These are phyloP conservation scores for Drosophila atripex DNA, from an alignment of 2,888 invertebrate species.

Conservation along the genomic window DNA sequence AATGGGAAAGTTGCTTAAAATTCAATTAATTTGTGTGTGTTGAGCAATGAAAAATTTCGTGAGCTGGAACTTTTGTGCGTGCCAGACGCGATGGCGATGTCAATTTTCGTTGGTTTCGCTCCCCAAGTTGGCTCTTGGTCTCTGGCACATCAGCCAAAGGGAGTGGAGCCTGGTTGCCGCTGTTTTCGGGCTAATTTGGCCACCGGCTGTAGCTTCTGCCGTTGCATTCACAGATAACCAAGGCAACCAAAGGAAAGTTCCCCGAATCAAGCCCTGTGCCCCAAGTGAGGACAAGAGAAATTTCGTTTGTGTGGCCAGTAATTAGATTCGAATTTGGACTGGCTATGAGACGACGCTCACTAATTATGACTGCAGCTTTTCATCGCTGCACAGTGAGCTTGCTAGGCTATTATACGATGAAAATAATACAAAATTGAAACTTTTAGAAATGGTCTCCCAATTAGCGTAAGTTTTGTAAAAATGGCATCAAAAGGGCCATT, in stretches of 20 bases:
- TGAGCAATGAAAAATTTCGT: slow-evolving; percentile 66
- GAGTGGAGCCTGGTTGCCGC: slow-evolving; percentile 11
- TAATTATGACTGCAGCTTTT: slow-evolving; percentile 14
- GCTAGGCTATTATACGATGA: not conserved
- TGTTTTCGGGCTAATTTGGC: slow-evolving; percentile 67
- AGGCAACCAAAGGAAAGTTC: slow-evolving; percentile 68
- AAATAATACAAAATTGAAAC: not conserved
- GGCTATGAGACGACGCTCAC: slow-evolving; percentile 15
- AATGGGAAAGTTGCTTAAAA: slow-evolving; percentile 69
- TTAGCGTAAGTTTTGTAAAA: too few relatives aligned
- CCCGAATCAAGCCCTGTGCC: slow-evolving; percentile 11
- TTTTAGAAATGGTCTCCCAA: too few relatives aligned
- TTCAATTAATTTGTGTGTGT: slow-evolving; percentile 73
- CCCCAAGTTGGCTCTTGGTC: slow-evolving; percentile 14
- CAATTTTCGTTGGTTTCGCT: slow-evolving; percentile 11
- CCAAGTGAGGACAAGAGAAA: slow-evolving; percentile 31
- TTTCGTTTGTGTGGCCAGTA: slow-evolving; percentile 61
- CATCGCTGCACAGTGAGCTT: not conserved
- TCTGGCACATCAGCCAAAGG: slow-evolving; percentile 17
- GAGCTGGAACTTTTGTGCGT: slow-evolving; percentile 65
- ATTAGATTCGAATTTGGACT: slow-evolving; percentile 65
- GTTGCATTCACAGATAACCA: slow-evolving; percentile 61
- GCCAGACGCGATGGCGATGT: slow-evolving; percentile 41
- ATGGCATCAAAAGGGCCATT: not conserved
- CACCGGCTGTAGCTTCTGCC: slow-evolving; percentile 43